Percentiles rank a stretch among this genome's conserved stretches.
Evolutionary conservation across 2,888 invertebrate species (phyloP).

Genomic region (Drosophila nigricruria): DNA sequence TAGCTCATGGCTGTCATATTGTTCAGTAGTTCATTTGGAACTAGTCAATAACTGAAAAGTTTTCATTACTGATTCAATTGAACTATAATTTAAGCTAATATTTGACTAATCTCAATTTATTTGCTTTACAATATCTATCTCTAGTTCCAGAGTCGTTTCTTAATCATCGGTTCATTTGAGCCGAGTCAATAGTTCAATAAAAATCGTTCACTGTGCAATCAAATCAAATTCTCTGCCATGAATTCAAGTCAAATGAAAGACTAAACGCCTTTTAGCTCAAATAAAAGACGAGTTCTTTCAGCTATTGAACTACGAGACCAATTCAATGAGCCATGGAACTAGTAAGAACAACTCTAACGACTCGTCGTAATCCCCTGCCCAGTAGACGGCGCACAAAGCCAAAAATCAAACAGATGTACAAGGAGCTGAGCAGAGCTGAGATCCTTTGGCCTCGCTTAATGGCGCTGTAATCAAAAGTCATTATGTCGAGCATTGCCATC

Average conservation of each 20-base stretch:
- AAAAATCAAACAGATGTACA: constrained; percentile 77
- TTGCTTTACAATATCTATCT: background rate
- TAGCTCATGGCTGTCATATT: too few species aligned
- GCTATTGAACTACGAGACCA: background rate
- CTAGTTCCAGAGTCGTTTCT: background rate
- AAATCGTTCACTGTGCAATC: background rate
- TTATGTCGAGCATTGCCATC: constrained; percentile 72
- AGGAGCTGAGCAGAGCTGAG: constrained; percentile 17
- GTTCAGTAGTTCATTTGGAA: background rate
- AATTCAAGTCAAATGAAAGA: background rate
- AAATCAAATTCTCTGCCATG: background rate
- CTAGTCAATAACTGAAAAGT: background rate
- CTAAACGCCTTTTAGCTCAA: background rate
- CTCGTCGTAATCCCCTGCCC: constrained; percentile 9
- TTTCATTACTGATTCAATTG: background rate
- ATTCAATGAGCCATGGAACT: background rate
- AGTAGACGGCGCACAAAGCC: constrained; percentile 18
- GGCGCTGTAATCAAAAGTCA: constrained; percentile 80
- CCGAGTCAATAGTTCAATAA: background rate
- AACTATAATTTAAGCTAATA: background rate
- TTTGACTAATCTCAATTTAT: background rate
- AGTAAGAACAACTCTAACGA: constrained; percentile 1
- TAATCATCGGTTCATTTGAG: background rate
- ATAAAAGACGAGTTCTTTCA: background rate
- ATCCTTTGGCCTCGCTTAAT: constrained; percentile 61